phyloP scores from a whole-genome alignment of 2,888 invertebrate genomes.

The Phorcus lineatus region DNA sequence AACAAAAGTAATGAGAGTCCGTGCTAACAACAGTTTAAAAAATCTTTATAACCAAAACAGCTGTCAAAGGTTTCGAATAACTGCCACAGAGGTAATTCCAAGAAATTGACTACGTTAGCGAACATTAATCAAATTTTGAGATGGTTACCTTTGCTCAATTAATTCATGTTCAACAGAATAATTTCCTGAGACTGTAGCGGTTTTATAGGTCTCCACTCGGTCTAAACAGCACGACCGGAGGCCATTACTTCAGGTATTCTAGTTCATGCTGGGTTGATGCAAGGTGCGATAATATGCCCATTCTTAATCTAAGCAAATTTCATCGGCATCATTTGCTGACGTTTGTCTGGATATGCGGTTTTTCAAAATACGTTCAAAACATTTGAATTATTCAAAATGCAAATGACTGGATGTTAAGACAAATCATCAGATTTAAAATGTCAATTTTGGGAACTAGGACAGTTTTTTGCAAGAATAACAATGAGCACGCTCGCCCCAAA shows the following conservation, averaged over 20 bases:
- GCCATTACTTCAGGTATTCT: not conserved
- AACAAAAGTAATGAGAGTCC: too few species aligned
- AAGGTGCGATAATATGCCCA: not conserved
- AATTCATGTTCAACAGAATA: constrained; percentile 10
- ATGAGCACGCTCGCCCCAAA: too few species aligned
- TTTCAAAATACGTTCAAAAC: not conserved
- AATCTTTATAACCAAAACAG: not conserved
- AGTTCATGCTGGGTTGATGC: not conserved
- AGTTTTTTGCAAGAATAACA: too few species aligned
- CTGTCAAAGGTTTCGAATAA: not conserved
- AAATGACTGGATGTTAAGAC: too few species aligned
- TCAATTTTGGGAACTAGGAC: too few species aligned
- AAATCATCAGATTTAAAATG: too few species aligned
- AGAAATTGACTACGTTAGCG: too few species aligned
- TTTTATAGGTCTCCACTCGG: too few species aligned
- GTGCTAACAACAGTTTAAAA: too few species aligned
- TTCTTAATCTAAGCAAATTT: not conserved
- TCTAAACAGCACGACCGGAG: not conserved
- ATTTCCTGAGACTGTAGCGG: not conserved
- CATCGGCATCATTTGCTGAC: not conserved
- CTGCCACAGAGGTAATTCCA: too few species aligned
- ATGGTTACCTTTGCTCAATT: not conserved
- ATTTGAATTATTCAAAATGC: too few species aligned
- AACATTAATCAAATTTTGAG: not conserved
- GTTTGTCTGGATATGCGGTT: not conserved